phyloP scores from a whole-genome alignment of 2,113 vertebrate genomes.

The Dendropsophus ebraccatus region DNA sequence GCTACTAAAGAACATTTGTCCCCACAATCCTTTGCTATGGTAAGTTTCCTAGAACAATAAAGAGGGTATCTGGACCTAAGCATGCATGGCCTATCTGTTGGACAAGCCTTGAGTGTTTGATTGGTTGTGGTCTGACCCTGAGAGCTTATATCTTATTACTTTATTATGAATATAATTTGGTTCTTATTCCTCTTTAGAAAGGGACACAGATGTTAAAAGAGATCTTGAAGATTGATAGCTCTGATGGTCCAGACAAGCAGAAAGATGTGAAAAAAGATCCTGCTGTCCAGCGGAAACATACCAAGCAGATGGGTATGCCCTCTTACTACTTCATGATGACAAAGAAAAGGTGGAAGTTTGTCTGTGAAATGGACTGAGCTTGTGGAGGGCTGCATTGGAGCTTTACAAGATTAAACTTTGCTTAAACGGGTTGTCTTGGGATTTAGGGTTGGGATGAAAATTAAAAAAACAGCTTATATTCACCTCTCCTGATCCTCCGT shows the following conservation, averaged over 20 bases:
- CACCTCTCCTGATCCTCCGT: no score
- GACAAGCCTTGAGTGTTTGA: no score
- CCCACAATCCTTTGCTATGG: constrained; percentile 96
- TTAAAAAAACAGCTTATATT: no score
- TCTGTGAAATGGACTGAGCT: background rate
- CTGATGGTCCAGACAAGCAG: constrained; percentile 69
- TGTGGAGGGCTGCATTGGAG: background rate
- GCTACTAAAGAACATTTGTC: constrained; percentile 85
- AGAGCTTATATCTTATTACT: no score
- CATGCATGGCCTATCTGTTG: background rate
- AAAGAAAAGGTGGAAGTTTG: background rate
- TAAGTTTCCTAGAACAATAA: constrained; percentile 66
- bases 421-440: no score
- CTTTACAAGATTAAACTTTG: background rate
- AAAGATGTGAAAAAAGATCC: constrained; percentile 70
- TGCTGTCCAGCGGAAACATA: constrained; percentile 76
- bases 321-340: constrained; percentile 19
- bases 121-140: no score
- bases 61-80: no score
- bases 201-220: constrained; percentile 96
- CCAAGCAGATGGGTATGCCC: constrained; percentile 86
- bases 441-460: no score
- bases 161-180: background rate
- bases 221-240: constrained; percentile 93
- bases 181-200: constrained; percentile 74